Evolutionary conservation across 2,888 invertebrate species (phyloP).

Genomic region (Rhagonycha fulva): DNA sequence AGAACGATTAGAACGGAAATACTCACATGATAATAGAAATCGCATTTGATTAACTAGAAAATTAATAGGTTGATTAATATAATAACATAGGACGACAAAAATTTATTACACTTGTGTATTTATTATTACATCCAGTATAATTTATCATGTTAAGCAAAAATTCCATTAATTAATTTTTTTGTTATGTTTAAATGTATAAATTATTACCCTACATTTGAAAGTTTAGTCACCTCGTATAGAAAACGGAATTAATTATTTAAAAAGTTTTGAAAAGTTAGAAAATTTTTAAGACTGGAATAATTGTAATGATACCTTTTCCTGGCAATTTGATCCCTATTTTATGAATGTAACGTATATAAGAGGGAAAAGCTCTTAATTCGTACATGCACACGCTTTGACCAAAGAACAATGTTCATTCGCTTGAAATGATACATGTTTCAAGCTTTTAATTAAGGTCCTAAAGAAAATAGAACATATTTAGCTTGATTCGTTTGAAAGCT

Average conservation of each 20-base stretch:
- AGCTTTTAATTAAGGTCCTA: slow-evolving; percentile 50
- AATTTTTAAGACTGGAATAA: neutral
- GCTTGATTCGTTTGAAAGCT: slow-evolving; percentile 30
- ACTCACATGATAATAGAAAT: neutral
- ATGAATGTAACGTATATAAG: slow-evolving; percentile 35
- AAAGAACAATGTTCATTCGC: slow-evolving; percentile 46
- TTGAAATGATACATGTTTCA: slow-evolving; percentile 46
- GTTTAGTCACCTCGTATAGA: neutral
- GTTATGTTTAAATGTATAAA: neutral
- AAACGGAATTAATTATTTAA: neutral
- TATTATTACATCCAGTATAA: neutral
- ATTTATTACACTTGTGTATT: neutral
- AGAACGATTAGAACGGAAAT: neutral
- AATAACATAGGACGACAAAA: neutral
- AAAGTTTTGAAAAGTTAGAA: neutral
- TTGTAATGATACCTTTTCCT: slow-evolving; percentile 13
- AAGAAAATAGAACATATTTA: slow-evolving; percentile 41
- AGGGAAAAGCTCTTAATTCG: slow-evolving; percentile 50
- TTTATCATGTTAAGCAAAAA: neutral
- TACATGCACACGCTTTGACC: slow-evolving; percentile 48
- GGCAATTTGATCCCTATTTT: slow-evolving; percentile 33
- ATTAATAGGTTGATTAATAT: neutral
- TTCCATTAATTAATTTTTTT: neutral
- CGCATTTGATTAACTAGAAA: neutral
- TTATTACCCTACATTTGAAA: neutral